Evolutionary conservation across 2,797 vertebrate genomes (phyloP).

Genomic region (Echiichthys vipera): DNA sequence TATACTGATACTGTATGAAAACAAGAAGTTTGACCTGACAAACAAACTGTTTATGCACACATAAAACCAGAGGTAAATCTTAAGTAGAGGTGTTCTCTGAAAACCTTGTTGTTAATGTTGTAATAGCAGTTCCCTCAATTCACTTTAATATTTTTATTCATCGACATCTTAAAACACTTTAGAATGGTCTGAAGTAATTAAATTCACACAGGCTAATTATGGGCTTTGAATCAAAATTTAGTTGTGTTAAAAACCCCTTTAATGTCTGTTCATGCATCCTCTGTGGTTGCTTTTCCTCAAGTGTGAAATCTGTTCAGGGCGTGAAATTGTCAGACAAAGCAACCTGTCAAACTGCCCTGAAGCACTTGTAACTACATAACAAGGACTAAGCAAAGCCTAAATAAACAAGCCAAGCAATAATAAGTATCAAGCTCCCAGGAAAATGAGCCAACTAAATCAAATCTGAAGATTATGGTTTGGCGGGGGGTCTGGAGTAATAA

Average conservation of each 20-base stretch:
- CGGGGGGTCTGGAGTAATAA: slow-evolving; percentile 23
- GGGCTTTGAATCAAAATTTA: not conserved
- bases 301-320: slow-evolving; percentile 43
- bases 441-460: slow-evolving; percentile 28
- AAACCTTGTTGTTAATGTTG: too few relatives aligned
- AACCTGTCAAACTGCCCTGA: slow-evolving; percentile 24
- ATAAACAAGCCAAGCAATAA: slow-evolving; percentile 39
- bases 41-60: too few relatives aligned
- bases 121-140: too few relatives aligned
- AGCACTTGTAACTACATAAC: slow-evolving; percentile 23
- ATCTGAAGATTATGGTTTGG: slow-evolving; percentile 5
- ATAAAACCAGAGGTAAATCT: too few relatives aligned
- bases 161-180: not conserved
- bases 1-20: not conserved
- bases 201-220: too few relatives aligned
- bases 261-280: not conserved
- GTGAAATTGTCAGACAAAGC: slow-evolving; percentile 38
- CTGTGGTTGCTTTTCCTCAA: slow-evolving; percentile 9
- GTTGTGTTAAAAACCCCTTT: slow-evolving; percentile 4
- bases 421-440: slow-evolving; percentile 33
- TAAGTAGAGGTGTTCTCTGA: too few relatives aligned
- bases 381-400: slow-evolving; percentile 20
- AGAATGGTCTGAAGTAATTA: too few relatives aligned
- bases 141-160: not conserved
- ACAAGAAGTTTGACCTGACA: not conserved